Evolutionary conservation across 2,797 vertebrate genomes (phyloP).

Genomic region (Glyptemys insculpta): DNA sequence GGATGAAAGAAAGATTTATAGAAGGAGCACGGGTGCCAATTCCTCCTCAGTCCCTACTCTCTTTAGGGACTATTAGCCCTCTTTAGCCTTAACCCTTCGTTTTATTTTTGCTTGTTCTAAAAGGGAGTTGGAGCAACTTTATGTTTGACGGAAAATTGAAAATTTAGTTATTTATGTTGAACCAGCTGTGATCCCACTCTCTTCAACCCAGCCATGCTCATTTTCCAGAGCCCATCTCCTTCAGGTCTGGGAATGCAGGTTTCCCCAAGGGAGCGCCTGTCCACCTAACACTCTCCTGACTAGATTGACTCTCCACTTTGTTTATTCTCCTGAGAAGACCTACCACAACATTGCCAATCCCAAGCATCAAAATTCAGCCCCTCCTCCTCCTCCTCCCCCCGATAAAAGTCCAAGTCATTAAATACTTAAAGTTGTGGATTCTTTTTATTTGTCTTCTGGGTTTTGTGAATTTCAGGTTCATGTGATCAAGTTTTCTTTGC

Average conservation of each 20-base stretch:
- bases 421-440: not conserved
- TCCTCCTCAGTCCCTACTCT: too few species aligned
- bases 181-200: not conserved
- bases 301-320: not conserved
- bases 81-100: not conserved
- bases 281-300: not conserved
- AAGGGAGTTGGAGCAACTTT: not conserved
- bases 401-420: too few species aligned
- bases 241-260: not conserved
- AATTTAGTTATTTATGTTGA: not conserved
- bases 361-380: fast-evolving
- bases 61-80: too few species aligned
- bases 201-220: not conserved
- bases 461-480: not conserved
- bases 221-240: not conserved
- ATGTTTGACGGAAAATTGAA: not conserved
- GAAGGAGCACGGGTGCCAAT: too few species aligned
- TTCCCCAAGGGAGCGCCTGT: not conserved
- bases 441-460: not conserved
- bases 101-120: not conserved
- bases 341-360: not conserved
- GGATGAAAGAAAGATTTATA: too few species aligned
- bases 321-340: not conserved
- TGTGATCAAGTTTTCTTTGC: not conserved
- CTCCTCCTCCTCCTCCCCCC: too few species aligned